Evolutionary conservation across 2,797 vertebrate genomes (phyloP).

Genomic region (Gymnocypris eckloni): DNA sequence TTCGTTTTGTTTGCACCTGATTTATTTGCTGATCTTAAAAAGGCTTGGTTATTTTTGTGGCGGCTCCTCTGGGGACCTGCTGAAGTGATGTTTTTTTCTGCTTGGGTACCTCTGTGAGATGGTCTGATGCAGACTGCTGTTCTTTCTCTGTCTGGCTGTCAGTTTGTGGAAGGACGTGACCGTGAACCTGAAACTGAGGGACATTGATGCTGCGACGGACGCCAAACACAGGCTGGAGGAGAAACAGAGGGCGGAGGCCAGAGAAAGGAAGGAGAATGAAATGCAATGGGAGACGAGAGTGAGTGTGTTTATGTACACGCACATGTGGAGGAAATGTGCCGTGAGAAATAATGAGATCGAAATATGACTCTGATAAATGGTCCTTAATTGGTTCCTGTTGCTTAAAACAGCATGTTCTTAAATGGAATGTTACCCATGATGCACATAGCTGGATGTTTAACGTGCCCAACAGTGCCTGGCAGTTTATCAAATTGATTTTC

Average conservation of each 20-base stretch:
- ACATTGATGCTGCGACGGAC: conserved; percentile 95
- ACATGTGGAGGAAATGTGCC: not conserved
- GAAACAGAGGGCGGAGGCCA: conserved; percentile 94
- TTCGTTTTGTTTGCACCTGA: not conserved
- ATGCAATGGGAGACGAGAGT: conserved; percentile 96
- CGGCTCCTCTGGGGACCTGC: not conserved
- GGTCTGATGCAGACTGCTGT: not conserved
- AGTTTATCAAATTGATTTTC: not conserved
- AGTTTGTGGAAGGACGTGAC: conserved; percentile 98
- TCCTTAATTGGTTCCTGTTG: not conserved
- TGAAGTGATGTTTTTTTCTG: conserved; percentile 11
- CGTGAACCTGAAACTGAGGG: conserved; percentile 92
- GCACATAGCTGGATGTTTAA: not conserved
- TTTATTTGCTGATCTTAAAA: not conserved
- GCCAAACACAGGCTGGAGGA: conserved; percentile 96
- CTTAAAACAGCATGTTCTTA: not conserved
- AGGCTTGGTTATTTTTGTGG: not conserved
- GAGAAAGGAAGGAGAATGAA: conserved; percentile 95
- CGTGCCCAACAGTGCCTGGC: not conserved
- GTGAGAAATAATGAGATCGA: not conserved
- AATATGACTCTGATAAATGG: not conserved
- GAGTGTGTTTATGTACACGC: conserved; percentile 64
- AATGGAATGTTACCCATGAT: conserved; percentile 2
- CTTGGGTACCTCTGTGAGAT: not conserved
- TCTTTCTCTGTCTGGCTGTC: conserved; percentile 23